Conservation (phyloP, 1,140 invertebrate species). For the Aradophagus sp. region DNA sequence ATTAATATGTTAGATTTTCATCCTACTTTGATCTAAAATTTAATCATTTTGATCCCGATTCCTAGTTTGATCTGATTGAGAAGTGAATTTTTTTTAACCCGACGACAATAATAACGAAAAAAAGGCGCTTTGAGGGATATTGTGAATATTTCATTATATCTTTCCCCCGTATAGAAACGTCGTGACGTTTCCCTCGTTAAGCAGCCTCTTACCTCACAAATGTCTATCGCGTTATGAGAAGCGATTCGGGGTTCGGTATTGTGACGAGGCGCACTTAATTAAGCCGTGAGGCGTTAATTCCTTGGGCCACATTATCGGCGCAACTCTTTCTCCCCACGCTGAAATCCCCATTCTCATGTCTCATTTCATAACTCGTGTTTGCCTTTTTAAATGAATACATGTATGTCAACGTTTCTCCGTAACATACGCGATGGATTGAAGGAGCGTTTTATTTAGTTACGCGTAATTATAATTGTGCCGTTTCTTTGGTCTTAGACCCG, state of each 20-base stretch:
- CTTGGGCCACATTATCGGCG: slow-evolving; percentile 20
- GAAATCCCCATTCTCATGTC: slow-evolving; percentile 40
- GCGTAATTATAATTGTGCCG: slow-evolving; percentile 20
- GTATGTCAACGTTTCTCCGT: slow-evolving; percentile 34
- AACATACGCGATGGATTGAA: slow-evolving; percentile 22
- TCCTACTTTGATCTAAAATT: no score
- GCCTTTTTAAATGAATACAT: slow-evolving; percentile 39
- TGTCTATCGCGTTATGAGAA: slow-evolving; percentile 44
- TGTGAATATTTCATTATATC: no score
- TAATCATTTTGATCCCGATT: no score
- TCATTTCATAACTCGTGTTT: slow-evolving; percentile 40
- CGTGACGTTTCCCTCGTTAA: slow-evolving; percentile 43
- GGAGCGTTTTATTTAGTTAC: slow-evolving; percentile 13
- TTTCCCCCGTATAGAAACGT: no score
- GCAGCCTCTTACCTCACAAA: slow-evolving; percentile 22
- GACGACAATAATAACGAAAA: no score
- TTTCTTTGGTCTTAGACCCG: slow-evolving; percentile 13
- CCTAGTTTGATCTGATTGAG: no score
- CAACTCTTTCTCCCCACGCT: slow-evolving; percentile 27
- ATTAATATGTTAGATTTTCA: no score
- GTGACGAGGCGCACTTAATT: slow-evolving; percentile 30
- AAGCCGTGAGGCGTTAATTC: slow-evolving; percentile 26
- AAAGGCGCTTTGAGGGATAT: no score
- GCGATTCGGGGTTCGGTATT: slow-evolving; percentile 36
- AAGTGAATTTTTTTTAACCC: no score